phyloP scores from a whole-genome alignment of 2,113 vertebrate genomes.

The Pachyramphus minor region DNA sequence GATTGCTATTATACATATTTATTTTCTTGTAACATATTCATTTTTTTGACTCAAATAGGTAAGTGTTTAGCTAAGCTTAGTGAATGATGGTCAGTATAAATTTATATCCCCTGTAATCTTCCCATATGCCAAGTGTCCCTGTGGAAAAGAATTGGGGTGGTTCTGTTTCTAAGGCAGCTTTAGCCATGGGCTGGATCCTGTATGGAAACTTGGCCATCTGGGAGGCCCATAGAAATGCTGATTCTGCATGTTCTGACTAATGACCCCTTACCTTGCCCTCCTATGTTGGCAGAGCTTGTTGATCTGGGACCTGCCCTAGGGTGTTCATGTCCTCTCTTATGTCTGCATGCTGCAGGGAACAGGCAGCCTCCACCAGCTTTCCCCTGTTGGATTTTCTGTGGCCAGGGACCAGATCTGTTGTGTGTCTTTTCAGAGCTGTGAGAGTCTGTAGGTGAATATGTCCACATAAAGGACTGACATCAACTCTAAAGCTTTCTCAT shows the following conservation, averaged over 20 bases:
- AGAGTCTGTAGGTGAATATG: not conserved
- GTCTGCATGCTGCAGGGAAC: rapidly evolving
- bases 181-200: not conserved
- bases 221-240: not conserved
- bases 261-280: not conserved
- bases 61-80: not conserved
- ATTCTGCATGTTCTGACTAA: not conserved
- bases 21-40: not conserved
- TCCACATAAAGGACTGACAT: not conserved
- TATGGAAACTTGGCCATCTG: not conserved
- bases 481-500: not conserved
- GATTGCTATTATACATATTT: not conserved
- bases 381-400: not conserved
- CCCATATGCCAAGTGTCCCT: not conserved
- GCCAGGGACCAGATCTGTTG: rapidly evolving
- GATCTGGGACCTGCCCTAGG: not conserved
- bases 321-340: not conserved
- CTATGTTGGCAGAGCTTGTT: not conserved
- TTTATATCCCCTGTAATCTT: not conserved
- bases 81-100: not conserved
- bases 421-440: not conserved
- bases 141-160: not conserved
- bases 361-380: not conserved
- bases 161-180: not conserved
- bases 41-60: not conserved